These are phyloP conservation scores for Leptodactylus fuscus DNA, from an alignment of 2,113 vertebrate genomes.

Conservation along the genomic window DNA sequence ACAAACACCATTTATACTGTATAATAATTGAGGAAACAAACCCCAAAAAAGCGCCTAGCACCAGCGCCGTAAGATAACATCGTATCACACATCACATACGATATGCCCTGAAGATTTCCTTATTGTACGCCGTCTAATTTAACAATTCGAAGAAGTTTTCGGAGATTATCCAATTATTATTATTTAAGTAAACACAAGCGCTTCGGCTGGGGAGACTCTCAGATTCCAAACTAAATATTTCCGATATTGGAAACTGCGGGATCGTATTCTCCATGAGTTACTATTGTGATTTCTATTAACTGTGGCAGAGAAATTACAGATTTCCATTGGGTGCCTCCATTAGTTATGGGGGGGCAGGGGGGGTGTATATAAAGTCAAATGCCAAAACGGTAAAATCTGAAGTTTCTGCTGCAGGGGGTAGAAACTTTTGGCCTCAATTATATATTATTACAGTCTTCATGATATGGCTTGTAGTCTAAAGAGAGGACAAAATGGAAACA, in stretches of 20 bases:
- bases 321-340: slow-evolving; percentile 18
- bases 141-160: slow-evolving; percentile 10
- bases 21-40: no score
- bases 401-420: neutral
- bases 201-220: slow-evolving; percentile 34
- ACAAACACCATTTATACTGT: no score
- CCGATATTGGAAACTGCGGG: neutral
- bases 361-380: neutral
- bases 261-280: neutral
- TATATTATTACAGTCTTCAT: neutral
- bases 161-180: slow-evolving; percentile 44
- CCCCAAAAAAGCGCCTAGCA: neutral
- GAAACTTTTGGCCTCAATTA: slow-evolving; percentile 26
- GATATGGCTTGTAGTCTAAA: neutral
- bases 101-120: slow-evolving; percentile 30
- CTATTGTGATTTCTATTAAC: slow-evolving; percentile 36
- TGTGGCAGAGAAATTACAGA: neutral
- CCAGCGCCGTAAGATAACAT: slow-evolving; percentile 41
- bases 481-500: slow-evolving; percentile 14
- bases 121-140: neutral
- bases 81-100: slow-evolving; percentile 14
- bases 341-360: neutral
- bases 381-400: slow-evolving; percentile 8
- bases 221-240: slow-evolving; percentile 39
- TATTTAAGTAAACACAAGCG: slow-evolving; percentile 30